Percentiles rank a stretch among this genome's conserved stretches.
Conservation (phyloP, 30 jellyfish, hydroid and myxozoan genomes). For the Turritopsis rubra region DNA sequence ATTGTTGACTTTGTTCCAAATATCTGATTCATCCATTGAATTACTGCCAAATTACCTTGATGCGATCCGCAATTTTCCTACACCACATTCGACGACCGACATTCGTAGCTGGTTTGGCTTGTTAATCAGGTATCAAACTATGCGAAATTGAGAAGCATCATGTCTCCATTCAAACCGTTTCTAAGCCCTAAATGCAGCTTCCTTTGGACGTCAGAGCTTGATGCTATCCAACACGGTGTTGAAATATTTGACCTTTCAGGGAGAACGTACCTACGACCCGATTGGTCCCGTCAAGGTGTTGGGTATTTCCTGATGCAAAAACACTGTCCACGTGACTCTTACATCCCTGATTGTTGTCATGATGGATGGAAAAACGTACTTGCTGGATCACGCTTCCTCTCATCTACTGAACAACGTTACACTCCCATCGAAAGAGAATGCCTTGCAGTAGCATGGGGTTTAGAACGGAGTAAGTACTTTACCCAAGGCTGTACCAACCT, state of each 20-base stretch:
- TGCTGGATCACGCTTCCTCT: constrained; percentile 19
- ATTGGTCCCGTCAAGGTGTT: constrained; percentile 13
- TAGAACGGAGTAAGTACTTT: too few species aligned
- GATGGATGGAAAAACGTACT: background rate
- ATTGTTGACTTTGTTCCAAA: constrained; percentile 11
- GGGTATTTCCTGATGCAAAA: constrained; percentile 16
- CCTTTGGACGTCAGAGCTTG: background rate
- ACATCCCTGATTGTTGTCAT: constrained; percentile 1
- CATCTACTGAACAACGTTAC: constrained; percentile 12
- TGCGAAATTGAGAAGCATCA: background rate
- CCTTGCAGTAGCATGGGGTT: constrained; percentile 22
- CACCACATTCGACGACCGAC: constrained; percentile 18
- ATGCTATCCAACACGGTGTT: too few species aligned
- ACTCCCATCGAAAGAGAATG: constrained; percentile 14
- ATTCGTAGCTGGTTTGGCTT: constrained; percentile 18
- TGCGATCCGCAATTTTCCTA: constrained; percentile 2
- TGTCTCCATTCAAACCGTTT: constrained; percentile 10
- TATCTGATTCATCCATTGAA: background rate
- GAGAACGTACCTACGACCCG: constrained; percentile 2
- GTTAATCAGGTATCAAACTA: constrained; percentile 18
- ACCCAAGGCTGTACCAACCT: too few species aligned
- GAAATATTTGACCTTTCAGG: background rate
- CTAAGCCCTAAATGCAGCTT: constrained; percentile 3
- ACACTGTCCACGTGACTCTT: background rate
- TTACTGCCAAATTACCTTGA: constrained; percentile 11